Evolutionary conservation across 2,113 vertebrate genomes (phyloP).

Genomic region (Hippocampus barbouri): DNA sequence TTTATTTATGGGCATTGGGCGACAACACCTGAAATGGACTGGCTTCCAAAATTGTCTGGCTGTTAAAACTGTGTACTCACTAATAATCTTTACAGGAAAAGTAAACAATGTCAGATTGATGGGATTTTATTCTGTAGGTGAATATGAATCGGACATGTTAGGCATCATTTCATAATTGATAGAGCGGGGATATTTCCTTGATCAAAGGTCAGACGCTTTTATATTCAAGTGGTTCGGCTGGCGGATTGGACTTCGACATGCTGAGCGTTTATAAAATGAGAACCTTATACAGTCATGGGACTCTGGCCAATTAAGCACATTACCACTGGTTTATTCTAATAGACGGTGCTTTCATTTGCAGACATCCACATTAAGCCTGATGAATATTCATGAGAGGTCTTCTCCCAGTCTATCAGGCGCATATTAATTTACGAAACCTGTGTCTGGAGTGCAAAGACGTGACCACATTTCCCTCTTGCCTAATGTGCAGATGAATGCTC

Average conservation of each 20-base stretch:
- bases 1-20: slow-evolving; percentile 37
- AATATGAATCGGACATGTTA: slow-evolving; percentile 42
- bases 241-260: slow-evolving; percentile 48
- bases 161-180: slow-evolving; percentile 67
- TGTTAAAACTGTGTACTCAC: background rate
- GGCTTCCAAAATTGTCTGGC: background rate
- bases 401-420: slow-evolving; percentile 55
- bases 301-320: slow-evolving; percentile 68
- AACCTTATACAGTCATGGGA: slow-evolving; percentile 59
- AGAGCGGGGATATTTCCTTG: slow-evolving; percentile 64
- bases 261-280: slow-evolving; percentile 61
- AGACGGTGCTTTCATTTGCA: slow-evolving; percentile 60
- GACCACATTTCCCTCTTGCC: slow-evolving; percentile 65
- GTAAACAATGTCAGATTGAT: slow-evolving; percentile 26
- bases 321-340: slow-evolving; percentile 68
- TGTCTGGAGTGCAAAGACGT: slow-evolving; percentile 61
- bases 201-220: slow-evolving; percentile 64
- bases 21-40: background rate
- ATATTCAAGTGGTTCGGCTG: slow-evolving; percentile 57
- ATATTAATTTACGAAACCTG: slow-evolving; percentile 65
- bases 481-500: slow-evolving; percentile 71
- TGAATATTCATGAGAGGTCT: slow-evolving; percentile 67
- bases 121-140: slow-evolving; percentile 35
- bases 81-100: background rate
- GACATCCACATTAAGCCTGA: slow-evolving; percentile 64